Conservation (phyloP, 2,113 vertebrate species). For the Microcebus griseorufus region DNA sequence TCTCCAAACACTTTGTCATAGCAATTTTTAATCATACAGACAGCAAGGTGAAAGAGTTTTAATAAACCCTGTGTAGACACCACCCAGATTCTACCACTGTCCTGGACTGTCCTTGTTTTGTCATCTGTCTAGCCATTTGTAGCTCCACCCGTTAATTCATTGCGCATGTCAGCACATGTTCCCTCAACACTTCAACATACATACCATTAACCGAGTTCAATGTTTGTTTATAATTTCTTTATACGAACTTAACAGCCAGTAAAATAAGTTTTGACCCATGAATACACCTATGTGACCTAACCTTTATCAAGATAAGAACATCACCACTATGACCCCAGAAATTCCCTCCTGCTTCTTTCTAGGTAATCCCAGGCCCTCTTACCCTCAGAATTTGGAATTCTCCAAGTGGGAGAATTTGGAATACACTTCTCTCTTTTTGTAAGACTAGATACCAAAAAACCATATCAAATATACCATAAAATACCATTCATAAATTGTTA, state of each 20-base stretch:
- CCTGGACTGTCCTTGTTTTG: too few relatives aligned
- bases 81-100: neutral
- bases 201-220: neutral
- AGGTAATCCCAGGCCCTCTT: neutral
- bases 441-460: neutral
- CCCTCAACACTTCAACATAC: fast-evolving
- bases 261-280: neutral
- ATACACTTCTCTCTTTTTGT: neutral
- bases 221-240: neutral
- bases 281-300: neutral
- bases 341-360: neutral
- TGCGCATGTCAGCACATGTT: neutral
- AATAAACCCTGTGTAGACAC: neutral
- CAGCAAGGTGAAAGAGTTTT: neutral
- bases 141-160: neutral
- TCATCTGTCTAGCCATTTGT: too few relatives aligned
- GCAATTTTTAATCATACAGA: neutral
- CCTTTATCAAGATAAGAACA: neutral
- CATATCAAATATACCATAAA: neutral
- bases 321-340: too few relatives aligned
- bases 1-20: neutral
- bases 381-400: neutral
- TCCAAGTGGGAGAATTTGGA: neutral
- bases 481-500: neutral
- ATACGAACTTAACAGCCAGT: neutral